Conservation (phyloP, 1,140 invertebrate genomes). For the Calephelis nemesis region DNA sequence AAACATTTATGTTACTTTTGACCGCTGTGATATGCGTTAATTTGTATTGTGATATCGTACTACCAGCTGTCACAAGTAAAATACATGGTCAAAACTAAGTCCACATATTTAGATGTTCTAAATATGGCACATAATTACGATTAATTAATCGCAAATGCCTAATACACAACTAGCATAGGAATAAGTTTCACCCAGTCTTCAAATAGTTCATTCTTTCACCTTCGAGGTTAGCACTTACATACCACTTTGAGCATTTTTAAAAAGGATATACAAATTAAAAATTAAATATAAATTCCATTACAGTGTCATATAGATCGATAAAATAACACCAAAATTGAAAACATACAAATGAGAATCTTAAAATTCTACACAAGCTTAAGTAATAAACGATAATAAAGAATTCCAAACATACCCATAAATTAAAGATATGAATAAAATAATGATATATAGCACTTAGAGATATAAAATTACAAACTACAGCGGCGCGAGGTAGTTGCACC, state of each 20-base stretch:
- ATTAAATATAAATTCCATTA: slow-evolving; percentile 39
- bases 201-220: slow-evolving; percentile 13
- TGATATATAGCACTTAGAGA: slow-evolving; percentile 40
- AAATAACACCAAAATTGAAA: slow-evolving; percentile 57
- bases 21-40: not conserved
- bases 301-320: slow-evolving; percentile 50
- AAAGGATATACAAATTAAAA: slow-evolving; percentile 17
- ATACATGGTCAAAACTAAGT: slow-evolving; percentile 20
- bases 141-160: slow-evolving; percentile 4
- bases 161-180: slow-evolving; percentile 21
- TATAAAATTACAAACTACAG: slow-evolving; percentile 39
- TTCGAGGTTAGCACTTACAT: slow-evolving; percentile 11
- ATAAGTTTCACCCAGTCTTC: slow-evolving; percentile 17
- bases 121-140: slow-evolving; percentile 49
- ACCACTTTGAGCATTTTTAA: slow-evolving; percentile 23
- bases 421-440: slow-evolving; percentile 47
- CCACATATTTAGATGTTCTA: slow-evolving; percentile 47
- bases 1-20: not conserved
- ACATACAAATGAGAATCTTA: slow-evolving; percentile 63
- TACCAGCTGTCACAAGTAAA: no score
- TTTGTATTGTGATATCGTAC: slow-evolving; percentile 4
- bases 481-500: slow-evolving; percentile 27
- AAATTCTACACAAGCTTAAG: slow-evolving; percentile 60
- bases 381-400: slow-evolving; percentile 56
- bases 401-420: slow-evolving; percentile 64